Evolutionary conservation across 2,888 invertebrate genomes (phyloP).

Genomic region (Spatulosminthurus flaviceps): DNA sequence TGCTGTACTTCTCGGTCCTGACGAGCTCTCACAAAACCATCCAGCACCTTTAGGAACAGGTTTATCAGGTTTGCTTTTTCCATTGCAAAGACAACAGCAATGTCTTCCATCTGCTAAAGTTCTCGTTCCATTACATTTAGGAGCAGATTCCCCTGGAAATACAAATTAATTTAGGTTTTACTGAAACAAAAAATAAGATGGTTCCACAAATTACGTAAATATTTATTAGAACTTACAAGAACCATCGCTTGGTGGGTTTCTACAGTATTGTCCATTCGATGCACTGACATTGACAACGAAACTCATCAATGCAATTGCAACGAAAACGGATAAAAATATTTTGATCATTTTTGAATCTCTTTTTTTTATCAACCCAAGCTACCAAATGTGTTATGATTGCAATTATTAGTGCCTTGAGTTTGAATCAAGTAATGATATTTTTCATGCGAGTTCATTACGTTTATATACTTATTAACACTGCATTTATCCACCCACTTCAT

Average conservation of each 20-base stretch:
- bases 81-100: constrained; percentile 2
- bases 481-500: no score
- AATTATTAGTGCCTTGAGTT: no score
- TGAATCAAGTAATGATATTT: no score
- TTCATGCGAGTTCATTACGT: no score
- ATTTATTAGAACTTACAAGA: background rate
- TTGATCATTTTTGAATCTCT: no score
- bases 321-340: no score
- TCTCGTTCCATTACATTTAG: background rate
- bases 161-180: background rate
- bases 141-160: background rate
- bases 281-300: no score
- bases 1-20: background rate
- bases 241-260: background rate
- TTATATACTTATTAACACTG: no score
- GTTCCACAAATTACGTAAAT: background rate
- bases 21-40: background rate
- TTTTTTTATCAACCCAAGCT: no score
- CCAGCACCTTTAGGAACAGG: background rate
- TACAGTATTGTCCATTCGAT: background rate
- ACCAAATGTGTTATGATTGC: no score
- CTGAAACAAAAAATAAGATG: background rate
- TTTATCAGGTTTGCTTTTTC: background rate
- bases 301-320: no score
- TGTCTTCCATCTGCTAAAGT: background rate